Evolutionary conservation across 2,113 vertebrate genomes (phyloP).

Genomic region (Morone chrysops): DNA sequence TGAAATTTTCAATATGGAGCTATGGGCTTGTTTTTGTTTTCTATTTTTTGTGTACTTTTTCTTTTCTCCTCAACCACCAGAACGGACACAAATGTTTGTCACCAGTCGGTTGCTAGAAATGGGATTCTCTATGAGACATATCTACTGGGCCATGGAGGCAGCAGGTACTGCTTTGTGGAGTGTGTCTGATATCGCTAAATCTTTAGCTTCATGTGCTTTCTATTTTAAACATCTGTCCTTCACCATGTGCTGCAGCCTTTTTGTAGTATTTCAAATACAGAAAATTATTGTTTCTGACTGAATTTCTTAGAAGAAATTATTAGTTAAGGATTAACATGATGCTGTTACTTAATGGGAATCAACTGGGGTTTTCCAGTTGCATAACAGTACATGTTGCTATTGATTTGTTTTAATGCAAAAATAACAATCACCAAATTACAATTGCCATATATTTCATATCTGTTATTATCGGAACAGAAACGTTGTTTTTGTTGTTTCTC

Average conservation of each 20-base stretch:
- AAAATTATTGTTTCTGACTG: background rate
- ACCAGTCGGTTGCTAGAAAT: conserved; percentile 88
- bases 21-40: conserved; percentile 67
- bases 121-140: conserved; percentile 88
- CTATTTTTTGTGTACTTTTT: conserved; percentile 70
- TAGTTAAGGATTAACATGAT: background rate
- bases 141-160: conserved; percentile 88
- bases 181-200: conserved; percentile 40
- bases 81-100: conserved; percentile 86
- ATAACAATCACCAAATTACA: background rate
- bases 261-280: background rate
- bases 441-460: background rate
- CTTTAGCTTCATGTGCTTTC: conserved; percentile 56
- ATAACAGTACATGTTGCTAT: background rate
- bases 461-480: background rate
- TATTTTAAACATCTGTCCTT: conserved; percentile 50
- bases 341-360: background rate
- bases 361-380: background rate
- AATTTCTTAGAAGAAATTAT: background rate
- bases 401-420: background rate
- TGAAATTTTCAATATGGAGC: conserved; percentile 30
- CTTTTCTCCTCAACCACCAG: conserved; percentile 80
- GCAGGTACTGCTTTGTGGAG: conserved; percentile 83
- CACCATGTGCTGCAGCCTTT: conserved; percentile 43
- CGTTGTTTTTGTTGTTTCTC: background rate